Evolutionary conservation across 1,140 invertebrate species (phyloP), one percentile per base, ranked within the genome.

Genomic region (Drosophila kepulauana): DNA sequence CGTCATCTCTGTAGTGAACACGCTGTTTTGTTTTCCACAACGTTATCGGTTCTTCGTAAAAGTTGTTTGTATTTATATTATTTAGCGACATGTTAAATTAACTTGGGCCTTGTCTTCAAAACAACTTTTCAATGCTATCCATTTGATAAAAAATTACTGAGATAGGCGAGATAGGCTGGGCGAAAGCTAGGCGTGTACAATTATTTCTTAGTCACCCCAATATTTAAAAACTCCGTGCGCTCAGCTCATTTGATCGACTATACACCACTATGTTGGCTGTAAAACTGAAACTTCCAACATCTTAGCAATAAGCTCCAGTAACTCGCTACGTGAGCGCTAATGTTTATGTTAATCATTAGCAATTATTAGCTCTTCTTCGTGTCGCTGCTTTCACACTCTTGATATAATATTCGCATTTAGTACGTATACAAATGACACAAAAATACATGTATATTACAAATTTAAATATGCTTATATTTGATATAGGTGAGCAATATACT

Each of bases 1-100:
- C 78, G 67, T 90, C 90, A 62, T 88, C 81, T 25, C 76, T 65
- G 43, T 91, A 91, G 41, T 85, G 90, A 43, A 91, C 90, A n/a
- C 91, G 87, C 41, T 91, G 90, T 59, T 91, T 91, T 62, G 78
- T 73, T 57, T 91, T 91, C 90, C 82, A 90, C 49, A 91, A 33
- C 51, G 70, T 78, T 43, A 88, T 75, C 8, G 90, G 90, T 25
- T 79, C 86, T 30, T 88, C 76, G 48, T 89, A 77, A 16, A 63
- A 72, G 7, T 49, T 67, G 33, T 33, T 86, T 13, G 66, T 70
- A 63, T 81, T 88, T 6, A 91, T 58, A 65, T 88, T 91, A 45
- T 75, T 85, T 15, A 91, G 46, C 33, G 90, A 91, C 90, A 91
- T 91, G 13, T 59, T 65, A 20, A 13, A 43, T 52, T 7, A 52